Percentiles rank a stretch among this genome's conserved stretches.
phyloP scores from a whole-genome alignment of 2,888 invertebrate species.

The Drosophila anomalata region DNA sequence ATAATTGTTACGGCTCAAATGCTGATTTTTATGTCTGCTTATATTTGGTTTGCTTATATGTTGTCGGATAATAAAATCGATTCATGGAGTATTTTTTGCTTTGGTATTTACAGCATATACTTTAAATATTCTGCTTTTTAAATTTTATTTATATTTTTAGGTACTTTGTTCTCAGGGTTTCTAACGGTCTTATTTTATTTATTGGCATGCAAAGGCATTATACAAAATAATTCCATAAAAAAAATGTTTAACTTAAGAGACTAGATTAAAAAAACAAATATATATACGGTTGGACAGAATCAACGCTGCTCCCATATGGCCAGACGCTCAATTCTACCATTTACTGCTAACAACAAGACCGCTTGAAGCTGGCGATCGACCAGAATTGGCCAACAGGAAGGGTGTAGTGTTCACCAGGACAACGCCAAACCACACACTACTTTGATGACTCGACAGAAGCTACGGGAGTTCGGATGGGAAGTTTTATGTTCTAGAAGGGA shows the following conservation, averaged over 20 bases:
- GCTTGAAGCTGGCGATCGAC: too few species aligned
- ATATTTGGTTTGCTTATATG: conserved; percentile 29
- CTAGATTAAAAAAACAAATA: too few species aligned
- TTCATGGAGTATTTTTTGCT: not conserved
- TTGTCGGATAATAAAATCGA: conserved; percentile 14
- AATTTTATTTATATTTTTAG: not conserved
- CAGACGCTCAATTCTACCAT: too few species aligned
- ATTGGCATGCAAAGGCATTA: not conserved
- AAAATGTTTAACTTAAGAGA: not conserved
- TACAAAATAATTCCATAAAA: not conserved
- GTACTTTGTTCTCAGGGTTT: not conserved
- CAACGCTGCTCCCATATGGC: too few species aligned
- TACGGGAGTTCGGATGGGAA: too few species aligned
- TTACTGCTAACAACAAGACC: too few species aligned
- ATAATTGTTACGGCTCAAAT: not conserved
- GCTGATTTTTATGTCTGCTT: conserved; percentile 6
- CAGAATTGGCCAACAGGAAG: too few species aligned
- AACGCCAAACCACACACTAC: too few species aligned
- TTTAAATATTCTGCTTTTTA: conserved; percentile 19
- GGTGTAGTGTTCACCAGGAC: too few species aligned
- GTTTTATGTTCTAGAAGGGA: too few species aligned
- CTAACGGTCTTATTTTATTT: not conserved
- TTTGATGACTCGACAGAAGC: too few species aligned
- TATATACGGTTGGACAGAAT: too few species aligned
- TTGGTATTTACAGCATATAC: conserved; percentile 11